Conservation (phyloP, 2,113 vertebrate species). For the Vimba vimba region DNA sequence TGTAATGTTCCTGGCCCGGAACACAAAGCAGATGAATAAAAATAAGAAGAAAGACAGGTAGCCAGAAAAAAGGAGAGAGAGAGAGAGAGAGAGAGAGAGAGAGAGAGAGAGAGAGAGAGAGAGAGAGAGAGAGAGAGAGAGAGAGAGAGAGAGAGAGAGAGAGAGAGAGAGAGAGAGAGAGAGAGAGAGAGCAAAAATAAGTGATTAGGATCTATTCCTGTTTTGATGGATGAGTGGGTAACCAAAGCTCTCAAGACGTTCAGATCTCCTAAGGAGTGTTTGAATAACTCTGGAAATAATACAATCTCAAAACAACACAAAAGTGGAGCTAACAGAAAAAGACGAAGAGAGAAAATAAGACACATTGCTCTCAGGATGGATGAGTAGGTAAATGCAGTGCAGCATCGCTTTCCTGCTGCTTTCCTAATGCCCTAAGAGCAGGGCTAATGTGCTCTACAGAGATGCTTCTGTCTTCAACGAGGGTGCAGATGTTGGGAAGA, state of each 20-base stretch:
- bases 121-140: neutral
- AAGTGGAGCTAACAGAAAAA: neutral
- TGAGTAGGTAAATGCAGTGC: conserved; percentile 47
- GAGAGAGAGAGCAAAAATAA: neutral
- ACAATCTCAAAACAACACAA: neutral
- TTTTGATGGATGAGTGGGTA: conserved; percentile 9
- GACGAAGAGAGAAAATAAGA: conserved; percentile 16
- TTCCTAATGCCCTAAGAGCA: conserved; percentile 52
- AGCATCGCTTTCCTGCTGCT: conserved; percentile 48
- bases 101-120: neutral
- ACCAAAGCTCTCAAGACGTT: neutral
- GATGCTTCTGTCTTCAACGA: conserved; percentile 44
- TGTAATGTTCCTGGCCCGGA: neutral
- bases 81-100: conserved; percentile 2
- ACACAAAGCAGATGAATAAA: neutral
- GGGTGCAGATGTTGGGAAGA: conserved; percentile 27
- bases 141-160: conserved; percentile 2
- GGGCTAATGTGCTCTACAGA: conserved; percentile 47
- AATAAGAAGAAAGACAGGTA: neutral
- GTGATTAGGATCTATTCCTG: neutral
- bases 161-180: conserved; percentile 1
- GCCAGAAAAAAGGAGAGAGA: neutral
- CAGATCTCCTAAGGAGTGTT: conserved; percentile 1
- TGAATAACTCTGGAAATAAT: neutral
- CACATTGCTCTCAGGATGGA: conserved; percentile 46